These are phyloP conservation scores for Gadus chalcogrammus DNA, from an alignment of 2,113 vertebrate species.

Conservation along the genomic window DNA sequence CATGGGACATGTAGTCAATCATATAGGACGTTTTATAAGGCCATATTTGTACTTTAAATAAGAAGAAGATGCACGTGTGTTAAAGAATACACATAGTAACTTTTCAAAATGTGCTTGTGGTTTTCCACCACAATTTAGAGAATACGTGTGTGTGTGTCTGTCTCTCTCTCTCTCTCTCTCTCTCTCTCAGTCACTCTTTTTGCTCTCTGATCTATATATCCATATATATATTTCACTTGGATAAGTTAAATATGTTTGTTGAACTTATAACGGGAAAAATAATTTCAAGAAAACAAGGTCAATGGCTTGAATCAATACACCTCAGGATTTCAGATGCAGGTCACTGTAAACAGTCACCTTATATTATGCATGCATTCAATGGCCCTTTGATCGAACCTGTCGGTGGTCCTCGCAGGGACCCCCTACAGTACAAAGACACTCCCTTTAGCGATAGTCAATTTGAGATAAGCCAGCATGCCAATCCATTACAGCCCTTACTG, in stretches of 20 bases:
- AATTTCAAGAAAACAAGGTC: neutral
- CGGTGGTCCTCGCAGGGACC: neutral
- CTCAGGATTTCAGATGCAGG: neutral
- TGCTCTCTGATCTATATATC: too few species aligned
- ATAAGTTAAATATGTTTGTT: too few species aligned
- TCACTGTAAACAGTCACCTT: conserved; percentile 3
- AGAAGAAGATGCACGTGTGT: too few species aligned
- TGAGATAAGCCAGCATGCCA: conserved; percentile 13
- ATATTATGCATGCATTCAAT: neutral
- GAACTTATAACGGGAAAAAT: neutral
- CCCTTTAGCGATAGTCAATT: conserved; percentile 17
- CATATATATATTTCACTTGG: too few species aligned
- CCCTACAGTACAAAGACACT: neutral
- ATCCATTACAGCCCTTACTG: conserved; percentile 7
- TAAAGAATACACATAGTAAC: too few species aligned
- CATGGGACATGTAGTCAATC: conserved; percentile 63
- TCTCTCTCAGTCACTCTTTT: too few species aligned
- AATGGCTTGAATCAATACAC: neutral
- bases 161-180: too few species aligned
- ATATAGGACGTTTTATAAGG: too few species aligned
- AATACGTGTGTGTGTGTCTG: neutral
- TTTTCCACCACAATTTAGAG: too few species aligned
- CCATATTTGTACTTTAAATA: too few species aligned
- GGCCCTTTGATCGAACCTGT: neutral
- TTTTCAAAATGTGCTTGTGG: too few species aligned